phyloP scores from a whole-genome alignment of 2,113 vertebrate species.

The Zosterops japonicus region DNA sequence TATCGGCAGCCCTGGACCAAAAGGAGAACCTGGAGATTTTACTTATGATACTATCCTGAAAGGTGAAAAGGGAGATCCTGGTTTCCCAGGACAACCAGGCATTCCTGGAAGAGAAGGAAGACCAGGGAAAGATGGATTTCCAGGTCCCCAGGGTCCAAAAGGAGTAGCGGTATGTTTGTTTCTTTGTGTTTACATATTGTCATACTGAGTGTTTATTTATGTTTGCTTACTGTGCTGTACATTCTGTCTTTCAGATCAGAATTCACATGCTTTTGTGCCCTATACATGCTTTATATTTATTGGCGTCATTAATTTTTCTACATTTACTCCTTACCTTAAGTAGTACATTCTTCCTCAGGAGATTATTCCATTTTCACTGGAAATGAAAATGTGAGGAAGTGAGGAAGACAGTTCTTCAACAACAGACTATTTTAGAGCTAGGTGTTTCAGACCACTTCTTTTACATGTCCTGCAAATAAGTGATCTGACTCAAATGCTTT shows the following conservation, averaged over 20 bases:
- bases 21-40: slow-evolving; percentile 92
- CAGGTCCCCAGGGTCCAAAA: slow-evolving; percentile 85
- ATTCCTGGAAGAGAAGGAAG: slow-evolving; percentile 81
- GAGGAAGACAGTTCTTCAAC: neutral
- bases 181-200: neutral
- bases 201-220: neutral
- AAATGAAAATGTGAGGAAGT: neutral
- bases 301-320: neutral
- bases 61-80: slow-evolving; percentile 88
- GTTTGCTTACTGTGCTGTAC: neutral
- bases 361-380: neutral
- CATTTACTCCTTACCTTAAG: neutral
- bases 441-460: neutral
- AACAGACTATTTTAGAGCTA: neutral
- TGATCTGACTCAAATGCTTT: neutral
- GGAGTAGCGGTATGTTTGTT: slow-evolving; percentile 84
- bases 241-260: neutral
- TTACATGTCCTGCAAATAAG: neutral
- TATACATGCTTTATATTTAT: neutral
- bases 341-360: neutral
- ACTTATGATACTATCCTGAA: slow-evolving; percentile 81
- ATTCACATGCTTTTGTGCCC: neutral
- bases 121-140: slow-evolving; percentile 84
- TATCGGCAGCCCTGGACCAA: slow-evolving; percentile 84
- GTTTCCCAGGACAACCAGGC: slow-evolving; percentile 80